Evolutionary conservation across 2,797 vertebrate genomes (phyloP).

Genomic region (Mus minutoides): DNA sequence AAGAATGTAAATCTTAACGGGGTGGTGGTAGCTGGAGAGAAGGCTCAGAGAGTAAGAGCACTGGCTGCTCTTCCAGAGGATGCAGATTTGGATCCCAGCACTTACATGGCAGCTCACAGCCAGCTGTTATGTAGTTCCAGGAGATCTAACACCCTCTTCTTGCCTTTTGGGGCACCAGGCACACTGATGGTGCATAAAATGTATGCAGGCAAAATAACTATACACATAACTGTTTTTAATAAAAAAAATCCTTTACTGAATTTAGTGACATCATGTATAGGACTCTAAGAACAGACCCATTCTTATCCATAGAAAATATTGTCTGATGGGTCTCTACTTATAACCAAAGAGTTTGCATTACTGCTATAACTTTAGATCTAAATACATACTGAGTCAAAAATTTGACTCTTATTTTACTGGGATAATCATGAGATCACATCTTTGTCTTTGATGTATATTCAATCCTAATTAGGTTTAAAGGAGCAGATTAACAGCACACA

Average conservation of each 20-base stretch:
- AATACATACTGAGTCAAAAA: constrained; percentile 72
- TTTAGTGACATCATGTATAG: constrained; percentile 27
- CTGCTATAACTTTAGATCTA: constrained; percentile 36
- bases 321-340: background rate
- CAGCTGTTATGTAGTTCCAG: background rate
- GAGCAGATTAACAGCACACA: constrained; percentile 59
- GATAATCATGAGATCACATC: constrained; percentile 67
- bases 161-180: background rate
- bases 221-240: background rate
- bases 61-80: background rate
- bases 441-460: constrained; percentile 67
- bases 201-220: background rate
- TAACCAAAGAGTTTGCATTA: constrained; percentile 48
- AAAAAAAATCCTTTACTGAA: constrained; percentile 36
- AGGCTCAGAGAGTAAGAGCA: background rate
- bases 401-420: constrained; percentile 61
- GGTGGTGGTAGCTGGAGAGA: background rate
- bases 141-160: background rate
- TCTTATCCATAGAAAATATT: constrained; percentile 37
- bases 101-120: background rate
- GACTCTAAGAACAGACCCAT: constrained; percentile 46
- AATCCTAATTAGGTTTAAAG: constrained; percentile 70
- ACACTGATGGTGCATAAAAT: background rate
- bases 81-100: background rate
- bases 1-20: background rate